Percentiles rank a stretch among this genome's conserved stretches.
Evolutionary conservation across 2,888 invertebrate genomes (phyloP).

Genomic region (Temnothorax unifasciatus): DNA sequence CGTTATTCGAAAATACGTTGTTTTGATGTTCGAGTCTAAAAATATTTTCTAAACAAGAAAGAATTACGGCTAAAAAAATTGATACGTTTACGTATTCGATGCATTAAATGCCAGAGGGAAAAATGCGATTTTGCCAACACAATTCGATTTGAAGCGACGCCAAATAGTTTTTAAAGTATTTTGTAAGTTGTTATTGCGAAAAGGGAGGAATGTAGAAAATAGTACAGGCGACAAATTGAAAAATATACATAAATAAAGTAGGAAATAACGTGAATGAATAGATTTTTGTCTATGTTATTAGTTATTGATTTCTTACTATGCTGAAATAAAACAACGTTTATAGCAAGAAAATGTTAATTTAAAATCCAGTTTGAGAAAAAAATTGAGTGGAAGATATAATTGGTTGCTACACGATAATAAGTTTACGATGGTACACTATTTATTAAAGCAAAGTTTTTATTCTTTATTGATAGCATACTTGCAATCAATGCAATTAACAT

Average conservation of each 20-base stretch:
- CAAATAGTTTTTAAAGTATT: slow-evolving; percentile 32
- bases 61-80: slow-evolving; percentile 19
- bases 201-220: background rate
- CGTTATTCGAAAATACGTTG: background rate
- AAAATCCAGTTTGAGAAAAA: background rate
- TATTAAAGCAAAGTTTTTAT: background rate
- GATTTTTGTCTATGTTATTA: background rate
- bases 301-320: background rate
- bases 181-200: slow-evolving; percentile 28
- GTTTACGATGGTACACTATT: background rate
- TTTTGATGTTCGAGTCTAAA: slow-evolving; percentile 7
- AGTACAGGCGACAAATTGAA: background rate
- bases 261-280: background rate
- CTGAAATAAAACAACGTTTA: background rate
- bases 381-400: background rate
- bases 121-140: slow-evolving; percentile 13
- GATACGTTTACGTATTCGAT: background rate
- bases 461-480: background rate
- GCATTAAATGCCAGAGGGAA: slow-evolving; percentile 3
- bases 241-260: background rate
- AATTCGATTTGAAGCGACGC: slow-evolving; percentile 27
- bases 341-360: background rate
- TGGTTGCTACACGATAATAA: background rate
- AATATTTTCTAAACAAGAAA: background rate
- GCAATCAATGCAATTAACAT: background rate